Evolutionary conservation across 2,113 vertebrate species (phyloP).

Genomic region (Callochromis pleurospilus): DNA sequence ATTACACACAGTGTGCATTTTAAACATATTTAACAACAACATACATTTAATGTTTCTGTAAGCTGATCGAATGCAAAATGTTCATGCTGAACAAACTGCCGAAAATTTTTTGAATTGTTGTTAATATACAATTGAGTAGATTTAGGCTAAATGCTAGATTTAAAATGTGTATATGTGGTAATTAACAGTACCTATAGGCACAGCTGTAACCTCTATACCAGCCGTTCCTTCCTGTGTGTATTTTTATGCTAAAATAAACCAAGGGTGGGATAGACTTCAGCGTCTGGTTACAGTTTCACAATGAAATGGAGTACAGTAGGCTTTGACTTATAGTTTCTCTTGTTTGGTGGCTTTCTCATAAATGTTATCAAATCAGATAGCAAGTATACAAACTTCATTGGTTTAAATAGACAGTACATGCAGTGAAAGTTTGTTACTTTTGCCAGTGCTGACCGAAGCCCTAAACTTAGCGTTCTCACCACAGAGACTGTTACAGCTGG

Average conservation of each 20-base stretch:
- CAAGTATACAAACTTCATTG: not conserved
- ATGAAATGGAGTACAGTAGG: not conserved
- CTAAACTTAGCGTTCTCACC: not conserved
- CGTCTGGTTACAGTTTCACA: not conserved
- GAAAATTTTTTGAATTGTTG: not conserved
- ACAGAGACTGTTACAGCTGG: not conserved
- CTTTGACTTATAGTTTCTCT: not conserved
- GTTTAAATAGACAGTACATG: not conserved
- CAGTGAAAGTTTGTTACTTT: not conserved
- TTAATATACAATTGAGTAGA: not conserved
- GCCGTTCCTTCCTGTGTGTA: not conserved
- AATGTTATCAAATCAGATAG: not conserved
- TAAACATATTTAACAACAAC: not conserved
- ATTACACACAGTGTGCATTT: not conserved
- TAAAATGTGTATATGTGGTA: not conserved
- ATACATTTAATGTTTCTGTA: not conserved
- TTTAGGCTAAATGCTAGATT: not conserved
- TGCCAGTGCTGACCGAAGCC: not conserved
- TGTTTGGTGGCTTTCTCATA: not conserved
- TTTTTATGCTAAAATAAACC: not conserved
- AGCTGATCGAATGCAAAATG: not conserved
- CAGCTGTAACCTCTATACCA: not conserved
- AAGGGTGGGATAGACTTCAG: not conserved
- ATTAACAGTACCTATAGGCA: not conserved
- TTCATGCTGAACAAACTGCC: not conserved